Evolutionary conservation across 1,140 invertebrate genomes (phyloP).

Genomic region (Zaprionus capensis): DNA sequence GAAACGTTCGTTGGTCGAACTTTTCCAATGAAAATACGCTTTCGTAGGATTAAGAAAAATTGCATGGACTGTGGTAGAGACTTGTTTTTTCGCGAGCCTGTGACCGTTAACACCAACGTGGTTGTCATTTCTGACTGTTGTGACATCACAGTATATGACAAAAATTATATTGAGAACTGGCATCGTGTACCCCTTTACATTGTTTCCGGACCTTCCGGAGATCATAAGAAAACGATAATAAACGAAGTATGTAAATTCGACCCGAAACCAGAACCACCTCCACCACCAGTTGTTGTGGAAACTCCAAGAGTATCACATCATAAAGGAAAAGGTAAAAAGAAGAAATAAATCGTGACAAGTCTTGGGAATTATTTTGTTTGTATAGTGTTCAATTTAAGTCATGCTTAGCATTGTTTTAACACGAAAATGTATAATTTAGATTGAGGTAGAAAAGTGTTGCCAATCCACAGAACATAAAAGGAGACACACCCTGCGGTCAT

Average conservation of each 20-base stretch:
- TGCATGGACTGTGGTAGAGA: conserved; percentile 47
- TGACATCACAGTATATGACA: conserved; percentile 55
- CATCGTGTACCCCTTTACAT: conserved; percentile 52
- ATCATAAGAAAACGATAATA: conserved; percentile 10
- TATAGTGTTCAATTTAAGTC: too few species aligned
- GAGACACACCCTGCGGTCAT: too few species aligned
- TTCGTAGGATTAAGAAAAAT: conserved; percentile 40
- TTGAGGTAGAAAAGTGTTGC: too few species aligned
- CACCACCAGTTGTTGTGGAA: neutral
- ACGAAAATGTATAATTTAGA: too few species aligned
- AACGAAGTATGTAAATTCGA: conserved; percentile 42
- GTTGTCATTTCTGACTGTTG: conserved; percentile 59
- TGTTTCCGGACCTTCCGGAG: too few species aligned
- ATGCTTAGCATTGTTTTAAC: too few species aligned
- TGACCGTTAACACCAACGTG: conserved; percentile 50
- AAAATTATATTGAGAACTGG: conserved; percentile 51
- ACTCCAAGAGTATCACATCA: neutral
- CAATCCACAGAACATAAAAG: too few species aligned
- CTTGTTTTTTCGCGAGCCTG: conserved; percentile 41
- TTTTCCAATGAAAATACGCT: conserved; percentile 59
- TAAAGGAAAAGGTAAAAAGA: conserved; percentile 13
- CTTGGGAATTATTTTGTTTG: too few species aligned
- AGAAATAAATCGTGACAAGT: conserved; percentile 8
- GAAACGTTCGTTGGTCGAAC: conserved; percentile 52
- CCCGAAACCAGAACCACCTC: conserved; percentile 15